These are phyloP conservation scores for Erinaceus europaeus DNA, from an alignment of 2,113 vertebrate species.

Conservation along the genomic window DNA sequence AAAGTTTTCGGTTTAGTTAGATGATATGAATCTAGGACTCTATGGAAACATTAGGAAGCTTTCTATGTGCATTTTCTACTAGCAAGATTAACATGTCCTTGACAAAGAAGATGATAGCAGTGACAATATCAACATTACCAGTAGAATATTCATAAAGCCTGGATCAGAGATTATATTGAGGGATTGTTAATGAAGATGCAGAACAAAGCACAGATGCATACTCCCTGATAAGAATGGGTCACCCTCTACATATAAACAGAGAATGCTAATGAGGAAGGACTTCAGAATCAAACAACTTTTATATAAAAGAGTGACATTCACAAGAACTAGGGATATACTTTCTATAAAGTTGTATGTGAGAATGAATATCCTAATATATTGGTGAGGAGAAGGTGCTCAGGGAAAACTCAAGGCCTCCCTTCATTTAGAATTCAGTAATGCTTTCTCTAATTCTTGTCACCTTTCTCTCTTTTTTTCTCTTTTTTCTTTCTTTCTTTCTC, in stretches of 20 bases:
- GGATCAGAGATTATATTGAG: neutral
- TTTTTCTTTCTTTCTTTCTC: no score
- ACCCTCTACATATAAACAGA: neutral
- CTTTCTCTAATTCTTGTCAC: no score
- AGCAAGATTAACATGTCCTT: neutral
- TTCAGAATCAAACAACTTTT: neutral
- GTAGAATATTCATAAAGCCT: neutral
- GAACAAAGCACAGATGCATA: neutral
- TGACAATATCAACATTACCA: neutral
- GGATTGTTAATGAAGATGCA: neutral
- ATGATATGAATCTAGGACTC: neutral
- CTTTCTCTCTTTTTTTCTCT: no score
- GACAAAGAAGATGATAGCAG: neutral
- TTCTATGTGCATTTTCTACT: neutral
- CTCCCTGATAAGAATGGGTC: neutral
- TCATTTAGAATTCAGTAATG: neutral
- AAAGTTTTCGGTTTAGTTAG: neutral
- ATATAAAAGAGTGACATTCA: neutral
- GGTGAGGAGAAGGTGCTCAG: neutral
- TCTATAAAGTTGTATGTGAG: neutral
- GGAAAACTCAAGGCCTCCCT: neutral
- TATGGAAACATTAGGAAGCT: neutral
- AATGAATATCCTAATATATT: neutral
- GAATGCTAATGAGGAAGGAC: neutral
- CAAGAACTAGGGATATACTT: neutral